phyloP scores from a whole-genome alignment of 1,140 invertebrate species.

The Vanessa tameamea region DNA sequence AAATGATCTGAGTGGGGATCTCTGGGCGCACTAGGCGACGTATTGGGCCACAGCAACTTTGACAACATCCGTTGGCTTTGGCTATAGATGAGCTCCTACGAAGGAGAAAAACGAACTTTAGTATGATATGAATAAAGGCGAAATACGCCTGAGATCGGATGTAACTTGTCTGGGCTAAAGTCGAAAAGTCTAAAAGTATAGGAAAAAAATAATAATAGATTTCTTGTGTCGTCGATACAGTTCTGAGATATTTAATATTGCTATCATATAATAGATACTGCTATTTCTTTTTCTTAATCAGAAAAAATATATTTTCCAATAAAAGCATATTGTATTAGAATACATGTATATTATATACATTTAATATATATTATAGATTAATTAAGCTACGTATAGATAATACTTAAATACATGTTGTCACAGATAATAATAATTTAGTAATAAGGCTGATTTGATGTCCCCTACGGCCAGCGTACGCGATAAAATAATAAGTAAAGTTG shows the following conservation, averaged over 20 bases:
- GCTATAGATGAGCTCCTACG: constrained; percentile 80
- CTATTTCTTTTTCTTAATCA: too few relatives aligned
- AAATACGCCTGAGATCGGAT: constrained; percentile 48
- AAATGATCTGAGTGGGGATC: constrained; percentile 79
- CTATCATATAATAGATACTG: too few relatives aligned
- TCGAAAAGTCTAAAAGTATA: neutral
- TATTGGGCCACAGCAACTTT: constrained; percentile 79
- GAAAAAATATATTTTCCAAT: too few relatives aligned
- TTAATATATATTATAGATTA: too few relatives aligned
- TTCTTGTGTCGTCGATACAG: neutral
- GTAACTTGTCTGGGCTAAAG: neutral
- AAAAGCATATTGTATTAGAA: too few relatives aligned
- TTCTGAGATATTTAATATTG: neutral
- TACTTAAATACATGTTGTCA: too few relatives aligned
- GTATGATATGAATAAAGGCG: constrained; percentile 64
- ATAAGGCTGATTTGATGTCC: too few relatives aligned
- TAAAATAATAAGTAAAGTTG: constrained; percentile 22
- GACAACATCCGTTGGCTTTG: constrained; percentile 80
- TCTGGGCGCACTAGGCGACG: constrained; percentile 76
- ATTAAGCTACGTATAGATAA: too few relatives aligned
- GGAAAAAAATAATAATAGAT: neutral
- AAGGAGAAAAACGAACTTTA: constrained; percentile 77
- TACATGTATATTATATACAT: too few relatives aligned
- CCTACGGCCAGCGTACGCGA: neutral
- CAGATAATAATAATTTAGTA: neutral